Evolutionary conservation across 2,113 vertebrate genomes (phyloP), one percentile per base, ranked within the genome.

Genomic region (Gopherus evgoodei): DNA sequence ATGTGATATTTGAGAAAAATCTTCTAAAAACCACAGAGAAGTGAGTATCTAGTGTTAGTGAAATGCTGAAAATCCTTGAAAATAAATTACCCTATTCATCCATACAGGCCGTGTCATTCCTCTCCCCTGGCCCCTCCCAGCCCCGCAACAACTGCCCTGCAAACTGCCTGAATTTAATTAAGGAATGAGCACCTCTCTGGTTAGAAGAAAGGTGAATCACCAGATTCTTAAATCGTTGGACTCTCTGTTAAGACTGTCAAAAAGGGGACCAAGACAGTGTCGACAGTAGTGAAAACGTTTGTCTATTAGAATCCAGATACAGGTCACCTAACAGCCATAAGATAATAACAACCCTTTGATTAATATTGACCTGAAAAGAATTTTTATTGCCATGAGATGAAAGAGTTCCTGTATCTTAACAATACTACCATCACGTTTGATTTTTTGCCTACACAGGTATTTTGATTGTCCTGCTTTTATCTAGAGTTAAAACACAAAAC

Each of bases 181-280:
- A 44, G 56, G 75, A 92, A 79, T 88, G 38, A 81, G 8, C 31
- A 84, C 11, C 29, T 57, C 19, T 31, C 80, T 88, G 86, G 81
- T 72, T 79, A 89, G 65, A 95, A 83, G 27, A 86, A 92, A 93
- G 22, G 50, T 90, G 35, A 86, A 93, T 57, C 54, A 91, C 59
- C 83, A 90, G 81, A 53, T n/a, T 56, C 29, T 81, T 56, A 59
- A 56, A 88, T 35, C 86, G 54, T 53, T 59, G 29, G 31, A n/a
- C 91, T 90, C 90, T 93, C 44, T 83, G 38, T 82, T 91, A 86
- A 90, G 44, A 78, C 44, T 91, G 83, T 65, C 80, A 87, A 86
- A 94, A 72, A 82, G 65, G 62, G 69, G 38, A 47, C 6, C 42
- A 31, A 90, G 59, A 53, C 78, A 90, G 65, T 0, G 6, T 35